phyloP scores from a whole-genome alignment of 2,113 vertebrate species.

The Halichoerus grypus region DNA sequence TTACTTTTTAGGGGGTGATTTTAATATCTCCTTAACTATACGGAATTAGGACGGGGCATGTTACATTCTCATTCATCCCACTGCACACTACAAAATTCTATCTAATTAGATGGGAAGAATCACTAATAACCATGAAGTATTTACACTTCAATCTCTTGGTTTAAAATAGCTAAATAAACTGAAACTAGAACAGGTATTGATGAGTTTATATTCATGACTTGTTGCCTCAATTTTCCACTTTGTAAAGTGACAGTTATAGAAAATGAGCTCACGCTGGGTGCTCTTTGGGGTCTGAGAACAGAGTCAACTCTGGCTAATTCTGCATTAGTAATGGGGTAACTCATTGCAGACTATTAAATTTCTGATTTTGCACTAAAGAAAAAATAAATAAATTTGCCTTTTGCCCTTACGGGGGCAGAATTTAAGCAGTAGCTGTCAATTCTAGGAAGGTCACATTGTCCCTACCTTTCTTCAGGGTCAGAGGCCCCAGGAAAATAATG shows the following conservation, averaged over 20 bases:
- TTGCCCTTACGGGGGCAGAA: neutral
- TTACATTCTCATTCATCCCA: neutral
- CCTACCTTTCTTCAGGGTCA: neutral
- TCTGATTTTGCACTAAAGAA: conserved; percentile 38
- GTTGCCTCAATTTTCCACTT: conserved; percentile 38
- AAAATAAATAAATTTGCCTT: conserved; percentile 25
- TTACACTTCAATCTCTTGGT: neutral
- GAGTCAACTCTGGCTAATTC: conserved; percentile 21
- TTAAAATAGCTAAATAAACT: conserved; percentile 47
- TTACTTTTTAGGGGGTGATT: neutral
- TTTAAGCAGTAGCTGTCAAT: neutral
- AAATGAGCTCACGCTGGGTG: neutral
- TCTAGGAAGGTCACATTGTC: neutral
- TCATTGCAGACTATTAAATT: conserved; percentile 49
- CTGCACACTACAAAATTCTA: neutral
- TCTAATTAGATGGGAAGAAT: neutral
- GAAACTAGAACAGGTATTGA: neutral
- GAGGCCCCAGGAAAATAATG: neutral
- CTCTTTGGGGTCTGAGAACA: conserved; percentile 6
- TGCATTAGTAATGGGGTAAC: conserved; percentile 10
- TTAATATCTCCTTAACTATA: neutral
- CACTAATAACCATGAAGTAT: neutral
- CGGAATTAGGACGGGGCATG: neutral
- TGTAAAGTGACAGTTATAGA: neutral
- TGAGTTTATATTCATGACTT: neutral